Evolutionary conservation across 2,797 vertebrate species (phyloP).

Genomic region (Odontamblyopus rebecca): DNA sequence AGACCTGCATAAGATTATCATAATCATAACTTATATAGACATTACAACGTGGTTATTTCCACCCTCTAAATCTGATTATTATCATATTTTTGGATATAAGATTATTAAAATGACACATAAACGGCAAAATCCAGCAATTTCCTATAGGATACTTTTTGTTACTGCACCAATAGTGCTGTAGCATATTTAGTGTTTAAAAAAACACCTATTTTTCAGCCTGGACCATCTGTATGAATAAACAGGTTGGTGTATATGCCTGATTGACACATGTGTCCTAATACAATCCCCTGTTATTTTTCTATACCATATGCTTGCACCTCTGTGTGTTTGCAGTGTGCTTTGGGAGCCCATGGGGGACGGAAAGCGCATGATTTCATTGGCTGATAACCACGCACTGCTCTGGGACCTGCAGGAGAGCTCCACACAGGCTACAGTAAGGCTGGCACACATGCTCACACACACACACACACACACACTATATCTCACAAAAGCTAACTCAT

Average conservation of each 20-base stretch:
- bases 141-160: neutral
- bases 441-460: slow-evolving; percentile 22
- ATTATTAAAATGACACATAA: no score
- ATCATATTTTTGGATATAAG: no score
- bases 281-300: slow-evolving; percentile 29
- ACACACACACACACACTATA: slow-evolving; percentile 32
- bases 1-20: no score
- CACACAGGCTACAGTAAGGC: slow-evolving; percentile 85
- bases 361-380: slow-evolving; percentile 89
- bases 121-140: no score
- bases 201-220: neutral
- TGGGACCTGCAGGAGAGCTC: slow-evolving; percentile 96
- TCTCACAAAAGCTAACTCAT: slow-evolving; percentile 65
- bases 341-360: slow-evolving; percentile 98
- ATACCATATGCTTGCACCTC: slow-evolving; percentile 23
- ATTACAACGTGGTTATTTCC: no score
- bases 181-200: neutral
- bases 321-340: slow-evolving; percentile 79
- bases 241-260: slow-evolving; percentile 19
- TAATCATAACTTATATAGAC: no score
- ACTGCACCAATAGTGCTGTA: neutral
- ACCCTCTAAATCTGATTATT: no score
- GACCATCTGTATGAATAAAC: neutral
- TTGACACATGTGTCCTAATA: slow-evolving; percentile 25
- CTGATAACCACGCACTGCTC: slow-evolving; percentile 89